These are phyloP conservation scores for Phenganax subtilis DNA, from an alignment of 92 coral and sea anemone genomes.

Conservation along the genomic window DNA sequence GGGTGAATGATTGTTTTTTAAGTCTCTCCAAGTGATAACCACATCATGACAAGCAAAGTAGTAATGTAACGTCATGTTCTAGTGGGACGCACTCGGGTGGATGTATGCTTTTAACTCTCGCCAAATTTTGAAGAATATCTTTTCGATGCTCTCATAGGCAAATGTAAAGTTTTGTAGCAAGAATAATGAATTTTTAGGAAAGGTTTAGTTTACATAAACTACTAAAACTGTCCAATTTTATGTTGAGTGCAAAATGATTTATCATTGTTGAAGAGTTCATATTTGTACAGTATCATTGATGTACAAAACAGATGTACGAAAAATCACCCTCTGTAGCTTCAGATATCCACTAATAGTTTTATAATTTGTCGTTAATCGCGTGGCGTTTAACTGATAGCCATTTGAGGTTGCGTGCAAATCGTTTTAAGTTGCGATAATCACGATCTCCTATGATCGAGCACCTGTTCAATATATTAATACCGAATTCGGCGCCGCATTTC, in stretches of 20 bases:
- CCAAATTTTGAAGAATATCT: no score
- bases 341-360: slow-evolving; percentile 3
- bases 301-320: slow-evolving; percentile 8
- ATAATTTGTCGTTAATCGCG: slow-evolving; percentile 28
- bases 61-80: no score
- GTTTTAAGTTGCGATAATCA: neutral
- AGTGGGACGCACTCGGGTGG: no score
- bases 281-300: slow-evolving; percentile 2
- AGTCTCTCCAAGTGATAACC: no score
- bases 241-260: neutral
- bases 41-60: no score
- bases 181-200: no score
- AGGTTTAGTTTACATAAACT: no score
- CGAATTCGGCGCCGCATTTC: slow-evolving; percentile 28
- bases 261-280: neutral
- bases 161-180: no score
- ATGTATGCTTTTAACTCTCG: no score
- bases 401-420: neutral
- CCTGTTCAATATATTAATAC: neutral
- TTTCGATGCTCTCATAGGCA: no score
- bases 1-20: no score
- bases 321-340: neutral
- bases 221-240: no score
- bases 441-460: neutral
- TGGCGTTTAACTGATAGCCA: neutral